These are phyloP conservation scores for Phasia obesa DNA, from an alignment of 2,888 invertebrate species.

Conservation along the genomic window DNA sequence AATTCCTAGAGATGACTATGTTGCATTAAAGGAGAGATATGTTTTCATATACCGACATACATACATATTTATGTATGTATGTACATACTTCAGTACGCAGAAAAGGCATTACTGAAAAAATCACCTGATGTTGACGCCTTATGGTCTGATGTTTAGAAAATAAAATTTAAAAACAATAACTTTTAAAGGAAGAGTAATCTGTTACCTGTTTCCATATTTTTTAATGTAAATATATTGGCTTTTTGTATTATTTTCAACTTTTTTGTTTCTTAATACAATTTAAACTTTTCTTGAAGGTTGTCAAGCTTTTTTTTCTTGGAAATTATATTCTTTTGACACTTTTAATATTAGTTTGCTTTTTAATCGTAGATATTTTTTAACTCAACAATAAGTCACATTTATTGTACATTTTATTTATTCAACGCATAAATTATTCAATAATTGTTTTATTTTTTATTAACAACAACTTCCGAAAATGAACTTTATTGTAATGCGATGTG, in stretches of 20 bases:
- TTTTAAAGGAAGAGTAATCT: not conserved
- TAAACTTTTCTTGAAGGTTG: conserved; percentile 2
- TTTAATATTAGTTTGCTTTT: conserved; percentile 1
- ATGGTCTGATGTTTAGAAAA: conserved; percentile 61
- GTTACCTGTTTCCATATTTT: conserved; percentile 60
- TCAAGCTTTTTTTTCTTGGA: conserved; percentile 13
- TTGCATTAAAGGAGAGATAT: no score
- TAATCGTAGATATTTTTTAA: not conserved
- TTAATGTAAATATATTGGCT: not conserved
- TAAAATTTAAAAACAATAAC: not conserved
- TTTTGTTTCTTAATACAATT: conserved; percentile 20
- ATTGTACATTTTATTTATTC: conserved; percentile 32
- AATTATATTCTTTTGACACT: conserved; percentile 41
- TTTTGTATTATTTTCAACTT: conserved; percentile 20
- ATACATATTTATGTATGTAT: not conserved
- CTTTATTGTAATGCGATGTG: conserved; percentile 55
- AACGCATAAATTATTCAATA: conserved; percentile 31
- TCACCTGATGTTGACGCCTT: conserved; percentile 71
- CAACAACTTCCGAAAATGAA: conserved; percentile 57
- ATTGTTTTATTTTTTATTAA: conserved; percentile 40
- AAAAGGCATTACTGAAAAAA: conserved; percentile 49
- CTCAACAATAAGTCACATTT: conserved; percentile 8
- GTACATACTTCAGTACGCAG: conserved; percentile 19
- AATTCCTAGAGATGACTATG: no score
- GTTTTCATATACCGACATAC: no score